These are phyloP conservation scores for Apamea epomidion DNA, from an alignment of 2,888 invertebrate species.

Conservation along the genomic window DNA sequence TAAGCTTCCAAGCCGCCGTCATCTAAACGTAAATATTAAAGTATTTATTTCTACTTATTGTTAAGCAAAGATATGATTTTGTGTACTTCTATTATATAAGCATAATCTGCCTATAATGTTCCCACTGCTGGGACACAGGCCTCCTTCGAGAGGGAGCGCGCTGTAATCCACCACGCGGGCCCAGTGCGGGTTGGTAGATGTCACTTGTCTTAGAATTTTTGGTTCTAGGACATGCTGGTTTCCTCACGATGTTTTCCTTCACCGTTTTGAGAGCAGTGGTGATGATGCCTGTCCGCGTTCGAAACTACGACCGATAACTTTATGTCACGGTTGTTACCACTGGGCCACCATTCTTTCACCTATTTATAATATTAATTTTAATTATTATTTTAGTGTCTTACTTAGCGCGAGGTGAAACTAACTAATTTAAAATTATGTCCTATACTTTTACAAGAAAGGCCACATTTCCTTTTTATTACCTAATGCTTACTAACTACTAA, in stretches of 20 bases:
- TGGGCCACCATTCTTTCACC: not conserved
- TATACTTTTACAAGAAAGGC: not conserved
- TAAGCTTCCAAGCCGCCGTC: not conserved
- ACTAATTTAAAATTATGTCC: not conserved
- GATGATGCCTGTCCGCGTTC: not conserved
- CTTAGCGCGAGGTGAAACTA: not conserved
- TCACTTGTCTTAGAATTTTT: too few species aligned
- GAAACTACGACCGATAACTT: too few species aligned
- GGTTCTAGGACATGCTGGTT: too few species aligned
- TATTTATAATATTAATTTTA: not conserved
- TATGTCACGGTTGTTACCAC: not conserved
- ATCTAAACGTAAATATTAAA: not conserved
- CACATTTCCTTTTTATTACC: not conserved
- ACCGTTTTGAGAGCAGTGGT: not conserved
- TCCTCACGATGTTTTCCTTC: not conserved
- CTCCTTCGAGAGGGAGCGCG: too few species aligned
- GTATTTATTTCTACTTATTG: not conserved
- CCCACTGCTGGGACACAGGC: too few species aligned
- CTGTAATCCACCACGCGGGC: too few species aligned
- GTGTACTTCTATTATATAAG: not conserved
- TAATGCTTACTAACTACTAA: conserved; percentile 28
- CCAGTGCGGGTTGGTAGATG: too few species aligned
- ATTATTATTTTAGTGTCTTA: not conserved
- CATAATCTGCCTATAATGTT: too few species aligned
- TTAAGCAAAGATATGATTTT: not conserved